phyloP scores from a whole-genome alignment of 2,797 vertebrate genomes.

The Ceryle rudis region DNA sequence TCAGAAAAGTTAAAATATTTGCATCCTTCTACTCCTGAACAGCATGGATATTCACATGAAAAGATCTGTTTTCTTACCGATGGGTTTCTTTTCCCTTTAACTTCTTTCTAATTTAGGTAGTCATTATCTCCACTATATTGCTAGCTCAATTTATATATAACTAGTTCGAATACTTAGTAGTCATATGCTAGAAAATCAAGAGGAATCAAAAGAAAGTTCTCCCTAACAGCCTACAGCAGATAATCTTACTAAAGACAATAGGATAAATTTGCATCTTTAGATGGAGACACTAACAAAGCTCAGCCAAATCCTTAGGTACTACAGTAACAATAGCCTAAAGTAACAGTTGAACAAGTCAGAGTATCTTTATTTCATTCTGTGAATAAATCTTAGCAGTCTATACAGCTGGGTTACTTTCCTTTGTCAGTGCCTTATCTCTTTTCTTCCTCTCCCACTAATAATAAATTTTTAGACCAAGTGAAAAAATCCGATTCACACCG shows the following conservation, averaged over 20 bases:
- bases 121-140: background rate
- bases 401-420: background rate
- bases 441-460: background rate
- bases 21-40: background rate
- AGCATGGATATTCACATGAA: background rate
- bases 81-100: background rate
- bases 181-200: background rate
- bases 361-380: background rate
- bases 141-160: background rate
- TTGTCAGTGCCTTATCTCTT: background rate
- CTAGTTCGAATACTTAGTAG: background rate
- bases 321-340: background rate
- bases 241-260: background rate
- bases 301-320: background rate
- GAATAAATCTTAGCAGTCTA: background rate
- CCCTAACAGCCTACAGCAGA: background rate
- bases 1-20: background rate
- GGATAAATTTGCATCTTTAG: background rate
- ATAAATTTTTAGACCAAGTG: background rate
- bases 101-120: background rate
- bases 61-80: no score
- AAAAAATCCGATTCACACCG: background rate
- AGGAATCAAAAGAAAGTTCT: background rate
- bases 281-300: background rate
- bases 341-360: no score